Conservation (phyloP, 2,797 vertebrate species). For the Heteromormyrus szaboi region DNA sequence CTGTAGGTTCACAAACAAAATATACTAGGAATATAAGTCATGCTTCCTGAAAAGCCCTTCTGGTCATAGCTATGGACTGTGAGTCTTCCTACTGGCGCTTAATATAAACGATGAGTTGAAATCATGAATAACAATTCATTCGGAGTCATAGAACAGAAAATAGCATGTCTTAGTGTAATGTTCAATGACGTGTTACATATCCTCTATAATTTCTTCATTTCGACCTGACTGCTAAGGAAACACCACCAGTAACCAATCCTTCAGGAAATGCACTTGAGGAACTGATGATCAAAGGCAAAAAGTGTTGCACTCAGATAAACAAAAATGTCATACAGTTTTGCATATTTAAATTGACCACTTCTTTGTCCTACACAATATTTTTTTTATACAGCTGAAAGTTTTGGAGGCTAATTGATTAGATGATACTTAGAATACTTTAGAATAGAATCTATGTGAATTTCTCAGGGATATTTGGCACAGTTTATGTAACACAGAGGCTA, state of each 20-base stretch:
- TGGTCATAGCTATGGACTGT: background rate
- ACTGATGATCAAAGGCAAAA: background rate
- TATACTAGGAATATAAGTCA: background rate
- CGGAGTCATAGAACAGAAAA: background rate
- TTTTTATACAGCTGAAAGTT: background rate
- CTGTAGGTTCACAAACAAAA: background rate
- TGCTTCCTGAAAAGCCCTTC: background rate
- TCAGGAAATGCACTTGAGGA: background rate
- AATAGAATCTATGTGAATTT: background rate
- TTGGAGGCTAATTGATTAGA: background rate
- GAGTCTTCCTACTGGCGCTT: background rate
- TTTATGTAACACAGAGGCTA: background rate
- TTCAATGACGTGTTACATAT: background rate
- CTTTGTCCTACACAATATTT: background rate
- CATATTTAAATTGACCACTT: background rate
- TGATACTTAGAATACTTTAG: background rate
- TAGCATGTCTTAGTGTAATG: background rate
- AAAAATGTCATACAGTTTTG: background rate
- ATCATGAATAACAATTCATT: slow-evolving; percentile 8
- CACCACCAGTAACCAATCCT: background rate
- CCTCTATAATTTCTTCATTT: background rate
- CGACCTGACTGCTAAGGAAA: background rate
- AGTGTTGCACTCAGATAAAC: background rate
- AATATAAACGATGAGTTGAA: background rate
- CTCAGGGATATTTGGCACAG: background rate